Evolutionary conservation across 1,140 invertebrate species (phyloP), one percentile per base, ranked within the genome.

Genomic region (Lasioglossum albipes): DNA sequence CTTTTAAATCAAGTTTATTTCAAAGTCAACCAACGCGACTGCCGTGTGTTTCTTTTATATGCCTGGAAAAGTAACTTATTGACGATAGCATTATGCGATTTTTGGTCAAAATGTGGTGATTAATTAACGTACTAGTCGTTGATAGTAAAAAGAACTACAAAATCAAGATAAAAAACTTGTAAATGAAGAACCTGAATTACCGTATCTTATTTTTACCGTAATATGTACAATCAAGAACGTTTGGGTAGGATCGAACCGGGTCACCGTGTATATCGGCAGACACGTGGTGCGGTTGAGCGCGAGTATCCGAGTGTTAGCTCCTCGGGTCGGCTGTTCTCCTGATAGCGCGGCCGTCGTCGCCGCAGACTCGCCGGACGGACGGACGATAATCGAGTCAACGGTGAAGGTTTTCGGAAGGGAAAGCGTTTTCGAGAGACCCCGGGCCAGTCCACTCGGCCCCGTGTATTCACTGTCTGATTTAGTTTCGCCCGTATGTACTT

Each of bases 321-420:
- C 82, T 80, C 52, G 49, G 31, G 6, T 12, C 20, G 31, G 31
- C 64, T 85, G 82, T 18, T 70, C 66, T 31, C 84, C 82, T 74
- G 71, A 27, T 85, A 81, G 5, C 61, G n/a, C 22, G 45, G 49
- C 41, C 84, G 69, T 81, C 74, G 72, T 59, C 31, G 74, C 61
- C 82, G 76, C 67, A 67, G 78, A 85, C 77, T 84, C 72, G 82
- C 84, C 73, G 84, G 84, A 85, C 84, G 79, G 82, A 85, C 84
- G 64, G 84, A 85, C 82, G 72, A 85, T 85, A 85, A 84, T 75
- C 72, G 83, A 84, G 57, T 84, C 67, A 80, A 80, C 71, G 81
- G 49, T 42, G 84, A 80, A 81, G 52, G 52, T 65, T 82, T 82
- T 79, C 42, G 36, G 22, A 78, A 77, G 67, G 70, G 72, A 64